Evolutionary conservation across 2,888 invertebrate genomes (phyloP), one percentile per base, ranked within the genome.

Genomic region (Pelosia muscerda): DNA sequence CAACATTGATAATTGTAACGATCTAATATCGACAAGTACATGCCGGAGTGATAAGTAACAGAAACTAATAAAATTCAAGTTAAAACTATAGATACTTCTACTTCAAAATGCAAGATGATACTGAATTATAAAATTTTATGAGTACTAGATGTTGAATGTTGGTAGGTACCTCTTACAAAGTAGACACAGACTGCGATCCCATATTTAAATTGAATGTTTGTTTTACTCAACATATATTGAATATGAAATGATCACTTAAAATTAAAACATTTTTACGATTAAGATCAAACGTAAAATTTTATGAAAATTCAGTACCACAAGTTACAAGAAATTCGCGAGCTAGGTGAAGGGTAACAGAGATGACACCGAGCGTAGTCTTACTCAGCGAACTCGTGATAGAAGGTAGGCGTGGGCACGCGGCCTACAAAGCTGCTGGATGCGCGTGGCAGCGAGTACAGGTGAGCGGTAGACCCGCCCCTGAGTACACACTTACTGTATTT

Each of bases 301-400:
- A 28, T 65, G 5, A 49, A 5, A 70, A 81, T 83, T 84, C 84
- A 81, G 82, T 82, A 84, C 75, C 84, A 83, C 80, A 56, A 63
- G 42, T 54, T 66, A 73, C 63, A 72, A 69, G 78, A 69, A 71
- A 68, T 75, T 78, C 72, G 77, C 82, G 79, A 83, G 76, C 78
- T 81, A 82, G 83, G 83, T 81, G 79, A 74, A 77, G 81, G 83
- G 83, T 75, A 74, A 81, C 71, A 75, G 66, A 78, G 74, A 78
- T 81, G 86, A 89, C 89, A 92, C 84, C 88, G 84, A 89, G 83
- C 81, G 84, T 82, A 82, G 67, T 86, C 94, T 94, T 95, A 95
- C 94, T 93, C 92, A 82, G 91, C 90, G 73, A 89, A 86, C 83
- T 94, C 94, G 82, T 92, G 94, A 92, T 92, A 94, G 90, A 95